Percentiles rank a stretch among this genome's conserved stretches.
phyloP scores from a whole-genome alignment of 1,140 invertebrate genomes.

The Antheraea mylitta region DNA sequence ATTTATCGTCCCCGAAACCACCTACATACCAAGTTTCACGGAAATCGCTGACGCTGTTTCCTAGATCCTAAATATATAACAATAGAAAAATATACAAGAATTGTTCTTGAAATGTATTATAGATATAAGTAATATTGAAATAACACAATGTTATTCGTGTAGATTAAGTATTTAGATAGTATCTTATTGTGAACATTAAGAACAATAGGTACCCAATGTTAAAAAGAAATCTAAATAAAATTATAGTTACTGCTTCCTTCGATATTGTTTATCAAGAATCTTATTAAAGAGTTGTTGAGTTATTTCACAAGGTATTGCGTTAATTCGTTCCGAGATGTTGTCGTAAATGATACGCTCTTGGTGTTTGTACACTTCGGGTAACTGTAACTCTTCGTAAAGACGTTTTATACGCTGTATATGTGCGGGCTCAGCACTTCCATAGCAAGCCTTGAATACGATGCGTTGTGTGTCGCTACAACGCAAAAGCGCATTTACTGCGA shows the following conservation, averaged over 20 bases:
- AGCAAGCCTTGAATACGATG: conserved; percentile 84
- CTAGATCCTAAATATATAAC: too few relatives aligned
- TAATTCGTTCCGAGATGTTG: conserved; percentile 18
- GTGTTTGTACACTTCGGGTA: conserved; percentile 83
- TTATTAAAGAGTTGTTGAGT: conserved; percentile 11
- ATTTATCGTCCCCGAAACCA: too few relatives aligned
- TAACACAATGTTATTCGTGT: too few relatives aligned
- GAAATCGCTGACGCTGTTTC: too few relatives aligned
- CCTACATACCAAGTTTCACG: too few relatives aligned
- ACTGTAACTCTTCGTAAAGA: conserved; percentile 86
- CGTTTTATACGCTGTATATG: conserved; percentile 84
- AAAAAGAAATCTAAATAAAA: too few relatives aligned
- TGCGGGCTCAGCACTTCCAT: conserved; percentile 82
- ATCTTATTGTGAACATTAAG: too few relatives aligned
- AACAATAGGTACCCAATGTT: too few relatives aligned
- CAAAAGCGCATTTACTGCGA: conserved; percentile 89
- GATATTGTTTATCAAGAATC: conserved; percentile 17
- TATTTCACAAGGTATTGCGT: conserved; percentile 11
- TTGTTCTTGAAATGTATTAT: too few relatives aligned
- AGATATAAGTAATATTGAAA: too few relatives aligned
- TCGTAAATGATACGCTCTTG: conserved; percentile 22
- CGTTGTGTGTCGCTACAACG: conserved; percentile 82
- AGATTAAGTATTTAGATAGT: too few relatives aligned
- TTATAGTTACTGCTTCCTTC: conserved; percentile 11
- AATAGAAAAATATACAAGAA: too few relatives aligned